phyloP scores from a whole-genome alignment of 2,113 vertebrate genomes.

The Chaetodon trifascialis region DNA sequence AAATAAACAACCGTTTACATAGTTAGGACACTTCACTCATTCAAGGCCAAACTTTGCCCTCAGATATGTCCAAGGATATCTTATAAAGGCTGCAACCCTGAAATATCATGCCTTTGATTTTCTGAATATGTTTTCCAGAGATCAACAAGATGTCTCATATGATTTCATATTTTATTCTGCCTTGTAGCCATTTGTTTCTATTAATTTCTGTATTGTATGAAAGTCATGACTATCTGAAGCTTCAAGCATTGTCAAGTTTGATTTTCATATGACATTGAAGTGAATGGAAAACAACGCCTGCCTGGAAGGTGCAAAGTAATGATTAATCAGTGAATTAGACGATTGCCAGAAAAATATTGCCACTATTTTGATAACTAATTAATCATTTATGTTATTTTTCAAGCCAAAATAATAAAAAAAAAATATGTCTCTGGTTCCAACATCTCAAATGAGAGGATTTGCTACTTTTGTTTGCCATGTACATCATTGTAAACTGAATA shows the following conservation, averaged over 20 bases:
- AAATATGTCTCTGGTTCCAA: background rate
- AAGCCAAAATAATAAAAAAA: too few relatives aligned
- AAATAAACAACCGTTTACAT: conserved; percentile 4
- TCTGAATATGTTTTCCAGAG: background rate
- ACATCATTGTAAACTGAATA: background rate
- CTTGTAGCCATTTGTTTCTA: background rate
- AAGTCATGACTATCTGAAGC: background rate
- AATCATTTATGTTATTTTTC: background rate
- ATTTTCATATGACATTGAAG: conserved; percentile 6
- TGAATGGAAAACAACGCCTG: background rate
- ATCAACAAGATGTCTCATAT: background rate
- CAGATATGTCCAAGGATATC: background rate
- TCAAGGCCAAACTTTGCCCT: background rate
- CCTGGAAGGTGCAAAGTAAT: background rate
- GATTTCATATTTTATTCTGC: background rate
- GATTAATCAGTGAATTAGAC: background rate
- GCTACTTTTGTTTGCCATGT: background rate
- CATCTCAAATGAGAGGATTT: background rate
- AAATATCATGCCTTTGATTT: conserved; percentile 7
- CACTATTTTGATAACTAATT: background rate
- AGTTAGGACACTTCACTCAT: background rate
- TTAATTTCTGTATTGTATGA: background rate
- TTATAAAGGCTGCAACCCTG: conserved; percentile 5
- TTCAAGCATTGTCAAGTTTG: background rate
- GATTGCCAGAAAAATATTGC: background rate